Conservation (phyloP, 2,888 invertebrate species). For the Drosophila birchii region DNA sequence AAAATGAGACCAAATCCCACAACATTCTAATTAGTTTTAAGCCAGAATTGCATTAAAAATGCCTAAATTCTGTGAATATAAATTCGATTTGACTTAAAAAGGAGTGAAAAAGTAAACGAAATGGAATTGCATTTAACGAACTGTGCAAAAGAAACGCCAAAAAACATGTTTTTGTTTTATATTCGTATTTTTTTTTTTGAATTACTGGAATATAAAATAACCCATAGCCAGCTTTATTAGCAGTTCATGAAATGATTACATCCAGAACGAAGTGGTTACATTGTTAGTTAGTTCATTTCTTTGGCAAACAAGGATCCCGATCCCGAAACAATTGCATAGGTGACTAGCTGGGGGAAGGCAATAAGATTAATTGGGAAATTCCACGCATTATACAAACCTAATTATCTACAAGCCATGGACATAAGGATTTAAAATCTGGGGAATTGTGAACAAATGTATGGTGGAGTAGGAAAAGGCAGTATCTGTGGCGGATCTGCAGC, state of each 20-base stretch:
- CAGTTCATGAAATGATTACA: background rate
- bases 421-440: no score
- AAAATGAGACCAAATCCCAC: background rate
- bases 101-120: background rate
- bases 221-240: background rate
- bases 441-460: no score
- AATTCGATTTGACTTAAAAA: background rate
- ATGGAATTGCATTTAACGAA: background rate
- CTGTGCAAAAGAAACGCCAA: background rate
- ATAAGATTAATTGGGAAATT: background rate
- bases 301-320: background rate
- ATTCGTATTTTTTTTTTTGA: background rate
- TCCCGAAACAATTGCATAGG: background rate
- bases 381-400: no score
- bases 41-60: background rate
- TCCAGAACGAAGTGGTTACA: no score
- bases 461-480: no score
- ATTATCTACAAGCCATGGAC: no score
- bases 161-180: background rate
- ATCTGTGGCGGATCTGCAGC: no score
- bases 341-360: background rate
- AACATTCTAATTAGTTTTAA: slow-evolving; percentile 5
- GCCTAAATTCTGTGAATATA: background rate
- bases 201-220: background rate
- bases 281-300: background rate